Evolutionary conservation across 2,888 invertebrate genomes (phyloP), one percentile per base, ranked within the genome.

Genomic region (Amorpha juglandis): DNA sequence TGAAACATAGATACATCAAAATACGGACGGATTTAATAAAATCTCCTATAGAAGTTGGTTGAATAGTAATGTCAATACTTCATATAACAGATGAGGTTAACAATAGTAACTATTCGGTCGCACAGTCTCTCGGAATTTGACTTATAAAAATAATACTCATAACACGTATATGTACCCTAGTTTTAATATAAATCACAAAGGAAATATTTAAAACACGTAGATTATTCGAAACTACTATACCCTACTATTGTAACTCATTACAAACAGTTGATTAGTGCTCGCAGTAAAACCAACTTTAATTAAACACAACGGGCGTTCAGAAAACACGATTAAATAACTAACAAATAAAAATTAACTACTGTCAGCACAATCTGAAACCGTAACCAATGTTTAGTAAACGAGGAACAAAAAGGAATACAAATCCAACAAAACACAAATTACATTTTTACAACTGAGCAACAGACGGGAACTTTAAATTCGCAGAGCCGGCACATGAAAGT

Each of bases 391-490:
- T 74, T 76, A 75, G 77, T 79, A 81, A 89, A 85, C 80, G 80
- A 80, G 77, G 79, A 77, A 72, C 76, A 74, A 83, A 80, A 77
- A 73, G 62, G 70, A 75, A 74, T 71, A 76, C 73, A 79, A 81
- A 83, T 73, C 74, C 67, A 77, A 76, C 71, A 78, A 80, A 83
- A 82, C 71, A 78, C 80, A 82, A 86, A 84, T 86, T 82, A 82
- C 74, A 76, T 83, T 88, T 88, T 87, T 87, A 80, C 82, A 86
- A 84, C 84, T 84, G 80, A 84, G 80, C 80, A 82, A 73, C 78
- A 81, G 85, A 84, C 76, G 80, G 79, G 73, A 81, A 80, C 73
- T 78, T 79, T 86, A 86, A 87, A 87, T 87, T 86, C 84, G 78
- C 80, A 70, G 79, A 78, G 75, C 77, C 80, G 77, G 79, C 83